Evolutionary conservation across 2,113 vertebrate species (phyloP), one percentile per base, ranked within the genome.

Genomic region (Myiozetetes cayanensis): DNA sequence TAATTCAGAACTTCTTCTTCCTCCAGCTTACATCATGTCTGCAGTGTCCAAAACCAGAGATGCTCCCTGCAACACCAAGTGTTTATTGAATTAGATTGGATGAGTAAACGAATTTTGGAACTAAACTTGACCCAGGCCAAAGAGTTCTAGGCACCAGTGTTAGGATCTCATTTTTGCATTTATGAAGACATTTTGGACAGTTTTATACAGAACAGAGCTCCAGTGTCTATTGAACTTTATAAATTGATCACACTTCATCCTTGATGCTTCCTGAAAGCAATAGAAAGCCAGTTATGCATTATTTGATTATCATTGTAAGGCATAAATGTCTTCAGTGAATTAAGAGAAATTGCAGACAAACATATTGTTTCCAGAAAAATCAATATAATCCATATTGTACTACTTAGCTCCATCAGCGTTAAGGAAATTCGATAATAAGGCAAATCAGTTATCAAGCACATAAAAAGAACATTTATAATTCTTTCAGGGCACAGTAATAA

Each of bases 311-410:
- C 59, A 56, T 58, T 59, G 16, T 67, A 67, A 87, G 39, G 19
- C 5, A 5, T 55, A 59, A 81, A 71, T n/a, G 8, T 59, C 43
- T 95, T 70, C 68, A 90, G 52, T 39, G 55, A 85, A 82, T 66
- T 93, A 89, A 89, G 10, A 94, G 75, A 77, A 85, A 93, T 59
- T 50, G 14, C 58, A 85, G 33, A 76, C 56, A 73, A 94, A 83
- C 68, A 52, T 52, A 66, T 73, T 74, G 24, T 71, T 84, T 84
- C 30, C 47, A 74, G 63, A 76, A 82, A 82, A 66, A 90, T 70
- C 92, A 74, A 88, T 87, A 77, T 28, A 83, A 87, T 96, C 78
- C 14, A 47, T 85, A 71, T 73, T 47, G 10, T 44, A 79, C 75
- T 77, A 66, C 33, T 91, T 75, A 71, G 21, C 55, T 91, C 55